Evolutionary conservation across 1,140 invertebrate genomes (phyloP).

Genomic region (Grapholita molesta): DNA sequence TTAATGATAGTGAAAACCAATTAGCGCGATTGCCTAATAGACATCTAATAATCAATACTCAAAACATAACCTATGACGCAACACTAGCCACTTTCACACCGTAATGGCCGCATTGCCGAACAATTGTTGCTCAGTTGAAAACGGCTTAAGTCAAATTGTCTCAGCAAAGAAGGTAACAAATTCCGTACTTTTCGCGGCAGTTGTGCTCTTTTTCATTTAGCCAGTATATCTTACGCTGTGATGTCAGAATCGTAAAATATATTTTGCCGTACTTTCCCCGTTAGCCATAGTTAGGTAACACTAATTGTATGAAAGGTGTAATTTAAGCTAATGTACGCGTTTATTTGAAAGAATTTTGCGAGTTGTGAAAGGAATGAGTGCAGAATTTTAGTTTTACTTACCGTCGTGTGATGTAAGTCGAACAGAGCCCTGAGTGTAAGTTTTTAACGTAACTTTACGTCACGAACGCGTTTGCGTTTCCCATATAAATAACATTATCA

Average conservation of each 20-base stretch:
- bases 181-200: too few relatives aligned
- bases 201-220: too few relatives aligned
- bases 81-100: not conserved
- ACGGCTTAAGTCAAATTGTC: too few relatives aligned
- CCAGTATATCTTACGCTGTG: too few relatives aligned
- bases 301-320: not conserved
- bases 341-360: not conserved
- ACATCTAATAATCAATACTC: not conserved
- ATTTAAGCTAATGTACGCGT: not conserved
- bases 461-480: too few relatives aligned
- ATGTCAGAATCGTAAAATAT: slow-evolving; percentile 6
- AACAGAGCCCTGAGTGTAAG: too few relatives aligned
- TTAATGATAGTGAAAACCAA: too few relatives aligned
- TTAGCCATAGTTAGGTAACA: not conserved
- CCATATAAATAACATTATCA: too few relatives aligned
- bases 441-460: too few relatives aligned
- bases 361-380: not conserved
- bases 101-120: not conserved
- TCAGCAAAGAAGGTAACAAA: too few relatives aligned
- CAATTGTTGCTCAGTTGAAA: too few relatives aligned
- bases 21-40: too few relatives aligned
- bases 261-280: slow-evolving; percentile 1
- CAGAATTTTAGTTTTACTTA: not conserved
- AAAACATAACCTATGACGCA: not conserved
- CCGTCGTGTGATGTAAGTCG: not conserved